phyloP scores from a whole-genome alignment of 1,140 invertebrate species.

The Heliconius congener region DNA sequence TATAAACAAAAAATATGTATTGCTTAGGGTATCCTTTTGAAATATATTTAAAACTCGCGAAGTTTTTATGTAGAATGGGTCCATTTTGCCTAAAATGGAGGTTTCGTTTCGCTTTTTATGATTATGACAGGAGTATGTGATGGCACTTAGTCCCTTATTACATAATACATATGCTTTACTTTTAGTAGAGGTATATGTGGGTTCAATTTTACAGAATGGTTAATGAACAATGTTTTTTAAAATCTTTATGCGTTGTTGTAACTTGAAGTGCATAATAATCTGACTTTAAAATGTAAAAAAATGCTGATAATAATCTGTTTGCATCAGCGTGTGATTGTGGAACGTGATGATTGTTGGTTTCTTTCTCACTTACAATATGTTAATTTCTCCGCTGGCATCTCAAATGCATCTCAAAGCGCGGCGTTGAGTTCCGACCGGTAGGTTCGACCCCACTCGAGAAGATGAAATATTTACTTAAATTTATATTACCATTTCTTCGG shows the following conservation, averaged over 20 bases:
- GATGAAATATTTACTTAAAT: too few species aligned
- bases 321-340: too few species aligned
- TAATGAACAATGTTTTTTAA: slow-evolving; percentile 2
- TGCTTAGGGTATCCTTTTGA: neutral
- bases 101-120: slow-evolving; percentile 5
- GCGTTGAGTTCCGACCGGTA: too few species aligned
- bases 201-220: slow-evolving; percentile 6
- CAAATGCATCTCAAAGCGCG: too few species aligned
- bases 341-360: too few species aligned
- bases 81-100: neutral
- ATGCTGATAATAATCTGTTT: neutral
- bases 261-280: neutral
- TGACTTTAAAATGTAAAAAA: neutral
- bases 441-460: too few species aligned
- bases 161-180: neutral
- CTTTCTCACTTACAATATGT: too few species aligned
- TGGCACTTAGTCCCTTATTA: slow-evolving; percentile 12
- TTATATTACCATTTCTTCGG: too few species aligned
- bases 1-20: neutral
- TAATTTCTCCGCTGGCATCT: too few species aligned
- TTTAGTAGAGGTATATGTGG: neutral
- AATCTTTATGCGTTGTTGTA: neutral
- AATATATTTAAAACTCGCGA: slow-evolving; percentile 3
- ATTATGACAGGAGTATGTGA: slow-evolving; percentile 5
- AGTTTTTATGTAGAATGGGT: neutral